Percentiles rank a stretch among this genome's conserved stretches.
phyloP scores from a whole-genome alignment of 2,888 invertebrate genomes.

The Muschampia plurimacula region DNA sequence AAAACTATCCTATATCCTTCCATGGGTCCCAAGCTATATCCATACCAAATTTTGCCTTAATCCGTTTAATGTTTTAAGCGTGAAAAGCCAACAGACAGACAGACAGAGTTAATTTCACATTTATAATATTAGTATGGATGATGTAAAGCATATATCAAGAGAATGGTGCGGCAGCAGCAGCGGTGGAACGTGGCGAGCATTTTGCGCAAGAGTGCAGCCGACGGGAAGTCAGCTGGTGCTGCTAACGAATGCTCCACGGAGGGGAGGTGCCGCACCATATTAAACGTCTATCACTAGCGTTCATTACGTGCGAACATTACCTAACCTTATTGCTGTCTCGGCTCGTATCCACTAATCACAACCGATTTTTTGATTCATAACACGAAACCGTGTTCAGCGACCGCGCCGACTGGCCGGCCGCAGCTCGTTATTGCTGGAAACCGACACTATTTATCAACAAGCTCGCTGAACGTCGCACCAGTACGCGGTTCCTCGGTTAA shows the following conservation, averaged over 20 bases:
- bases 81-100: no score
- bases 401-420: constrained; percentile 54
- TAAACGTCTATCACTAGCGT: constrained; percentile 38
- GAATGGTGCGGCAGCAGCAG: constrained; percentile 29
- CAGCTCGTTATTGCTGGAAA: constrained; percentile 63
- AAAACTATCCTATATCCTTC: no score
- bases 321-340: no score
- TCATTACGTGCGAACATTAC: constrained; percentile 38
- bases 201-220: constrained; percentile 65
- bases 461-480: constrained; percentile 53
- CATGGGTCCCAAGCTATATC: no score
- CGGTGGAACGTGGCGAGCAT: constrained; percentile 51
- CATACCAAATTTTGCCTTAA: no score
- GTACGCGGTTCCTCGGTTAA: constrained; percentile 53
- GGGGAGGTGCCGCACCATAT: constrained; percentile 39
- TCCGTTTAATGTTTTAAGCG: no score
- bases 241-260: constrained; percentile 45
- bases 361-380: constrained; percentile 63
- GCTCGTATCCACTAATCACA: constrained; percentile 59
- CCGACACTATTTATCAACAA: constrained; percentile 82
- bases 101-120: no score
- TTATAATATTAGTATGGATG: no score
- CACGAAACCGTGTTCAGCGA: constrained; percentile 52
- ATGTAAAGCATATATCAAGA: constrained; percentile 27
- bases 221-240: constrained; percentile 71